A percentile compares a stretch with the other conserved stretches of the same genome.
Conservation (phyloP, 2,113 vertebrate genomes). For the Sciurus niger region DNA sequence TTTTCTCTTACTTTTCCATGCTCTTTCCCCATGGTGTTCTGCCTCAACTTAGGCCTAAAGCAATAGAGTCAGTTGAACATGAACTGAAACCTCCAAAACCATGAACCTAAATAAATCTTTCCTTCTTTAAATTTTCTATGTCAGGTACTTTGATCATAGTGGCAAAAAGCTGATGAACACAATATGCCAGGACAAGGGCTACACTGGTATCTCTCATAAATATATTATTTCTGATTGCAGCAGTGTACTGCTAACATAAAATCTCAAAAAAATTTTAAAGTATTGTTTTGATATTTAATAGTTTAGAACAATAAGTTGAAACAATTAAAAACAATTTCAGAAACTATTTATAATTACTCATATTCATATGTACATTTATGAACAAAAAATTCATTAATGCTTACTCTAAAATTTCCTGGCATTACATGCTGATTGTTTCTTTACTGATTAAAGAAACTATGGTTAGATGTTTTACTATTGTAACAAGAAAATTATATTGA, state of each 20-base stretch:
- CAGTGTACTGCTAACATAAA: neutral
- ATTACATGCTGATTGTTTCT: neutral
- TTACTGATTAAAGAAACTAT: neutral
- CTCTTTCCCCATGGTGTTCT: neutral
- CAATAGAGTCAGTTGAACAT: neutral
- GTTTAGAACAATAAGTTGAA: neutral
- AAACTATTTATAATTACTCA: neutral
- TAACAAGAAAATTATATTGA: neutral
- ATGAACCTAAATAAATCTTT: neutral
- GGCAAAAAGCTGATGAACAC: neutral
- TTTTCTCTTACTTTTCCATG: too few relatives aligned
- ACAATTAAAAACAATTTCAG: neutral
- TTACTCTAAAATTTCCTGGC: neutral
- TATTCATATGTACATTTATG: neutral
- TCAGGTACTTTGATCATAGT: neutral
- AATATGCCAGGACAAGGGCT: slow-evolving; percentile 7
- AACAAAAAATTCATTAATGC: neutral
- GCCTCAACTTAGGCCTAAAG: neutral
- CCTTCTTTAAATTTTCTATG: neutral
- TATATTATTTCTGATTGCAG: neutral
- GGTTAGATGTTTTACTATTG: neutral
- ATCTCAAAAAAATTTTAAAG: neutral
- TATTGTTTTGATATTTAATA: neutral
- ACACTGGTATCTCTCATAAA: neutral
- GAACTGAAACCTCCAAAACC: neutral